A percentile compares a stretch with the other conserved stretches of the same genome.
Conservation (phyloP, 1,140 invertebrate species). For the Ephestia elutella region DNA sequence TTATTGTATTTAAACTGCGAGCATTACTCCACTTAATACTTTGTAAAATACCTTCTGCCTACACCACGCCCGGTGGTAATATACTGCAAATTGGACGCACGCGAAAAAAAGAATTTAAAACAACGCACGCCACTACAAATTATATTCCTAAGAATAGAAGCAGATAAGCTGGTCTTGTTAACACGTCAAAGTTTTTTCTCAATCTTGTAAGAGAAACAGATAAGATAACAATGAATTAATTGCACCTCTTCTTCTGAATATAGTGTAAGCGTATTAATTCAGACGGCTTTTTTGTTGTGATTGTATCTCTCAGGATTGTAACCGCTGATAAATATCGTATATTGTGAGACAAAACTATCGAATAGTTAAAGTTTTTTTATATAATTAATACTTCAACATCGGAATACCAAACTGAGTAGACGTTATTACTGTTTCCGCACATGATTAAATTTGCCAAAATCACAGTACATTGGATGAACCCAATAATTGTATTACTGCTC, state of each 20-base stretch:
- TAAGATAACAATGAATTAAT: too few relatives aligned
- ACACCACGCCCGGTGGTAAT: neutral
- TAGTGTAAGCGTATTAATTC: too few relatives aligned
- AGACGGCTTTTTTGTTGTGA: too few relatives aligned
- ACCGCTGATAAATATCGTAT: too few relatives aligned
- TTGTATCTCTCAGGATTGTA: too few relatives aligned
- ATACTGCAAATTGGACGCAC: conserved; percentile 4
- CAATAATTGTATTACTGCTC: neutral
- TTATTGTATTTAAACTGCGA: neutral
- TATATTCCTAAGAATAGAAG: neutral
- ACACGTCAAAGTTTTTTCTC: neutral
- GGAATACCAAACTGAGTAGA: too few relatives aligned
- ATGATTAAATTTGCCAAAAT: neutral
- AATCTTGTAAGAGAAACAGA: too few relatives aligned
- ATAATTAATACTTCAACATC: too few relatives aligned
- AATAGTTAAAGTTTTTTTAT: too few relatives aligned
- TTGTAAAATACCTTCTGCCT: neutral
- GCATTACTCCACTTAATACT: neutral
- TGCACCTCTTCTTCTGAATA: too few relatives aligned
- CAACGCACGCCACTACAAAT: neutral
- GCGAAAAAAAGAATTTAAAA: neutral
- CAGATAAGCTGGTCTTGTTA: neutral
- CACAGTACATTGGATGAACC: neutral
- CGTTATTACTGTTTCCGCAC: too few relatives aligned
- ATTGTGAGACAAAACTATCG: too few relatives aligned